A percentile compares a stretch with the other conserved stretches of the same genome.
phyloP scores from a whole-genome alignment of 1,140 invertebrate genomes.

The Lepidurus packardi region DNA sequence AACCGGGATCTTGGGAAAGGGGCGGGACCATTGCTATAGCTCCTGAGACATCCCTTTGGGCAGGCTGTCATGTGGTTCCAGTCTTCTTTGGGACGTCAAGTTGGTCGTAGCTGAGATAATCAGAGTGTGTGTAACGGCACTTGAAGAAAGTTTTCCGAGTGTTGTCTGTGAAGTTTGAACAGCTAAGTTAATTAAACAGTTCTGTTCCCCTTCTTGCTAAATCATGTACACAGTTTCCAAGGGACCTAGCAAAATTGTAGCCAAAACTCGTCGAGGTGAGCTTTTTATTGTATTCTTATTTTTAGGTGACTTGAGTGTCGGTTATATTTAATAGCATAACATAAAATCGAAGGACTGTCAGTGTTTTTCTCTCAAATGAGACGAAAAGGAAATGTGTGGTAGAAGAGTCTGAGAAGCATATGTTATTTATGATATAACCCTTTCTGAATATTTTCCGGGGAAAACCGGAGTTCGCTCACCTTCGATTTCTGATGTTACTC shows the following conservation, averaged over 20 bases:
- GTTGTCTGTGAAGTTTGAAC: not conserved
- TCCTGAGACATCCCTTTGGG: not conserved
- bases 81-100: not conserved
- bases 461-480: not conserved
- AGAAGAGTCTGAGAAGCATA: not conserved
- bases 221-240: slow-evolving; percentile 76
- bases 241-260: slow-evolving; percentile 75
- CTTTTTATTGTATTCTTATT: not conserved
- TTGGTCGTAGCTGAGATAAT: not conserved
- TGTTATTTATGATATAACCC: not conserved
- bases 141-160: not conserved
- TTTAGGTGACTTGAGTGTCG: not conserved
- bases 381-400: no score
- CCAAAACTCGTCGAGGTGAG: slow-evolving; percentile 73
- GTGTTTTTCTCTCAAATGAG: no score
- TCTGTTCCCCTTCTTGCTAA: not conserved
- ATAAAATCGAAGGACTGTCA: not conserved
- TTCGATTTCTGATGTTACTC: not conserved
- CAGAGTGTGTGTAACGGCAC: not conserved
- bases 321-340: not conserved
- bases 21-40: not conserved
- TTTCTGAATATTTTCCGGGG: not conserved
- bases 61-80: not conserved
- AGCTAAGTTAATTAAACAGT: slow-evolving; percentile 35
- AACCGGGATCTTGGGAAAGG: not conserved